These are phyloP conservation scores for Lepidocolaptes lacrymiger DNA, from an alignment of 2,797 vertebrate species.

Conservation along the genomic window DNA sequence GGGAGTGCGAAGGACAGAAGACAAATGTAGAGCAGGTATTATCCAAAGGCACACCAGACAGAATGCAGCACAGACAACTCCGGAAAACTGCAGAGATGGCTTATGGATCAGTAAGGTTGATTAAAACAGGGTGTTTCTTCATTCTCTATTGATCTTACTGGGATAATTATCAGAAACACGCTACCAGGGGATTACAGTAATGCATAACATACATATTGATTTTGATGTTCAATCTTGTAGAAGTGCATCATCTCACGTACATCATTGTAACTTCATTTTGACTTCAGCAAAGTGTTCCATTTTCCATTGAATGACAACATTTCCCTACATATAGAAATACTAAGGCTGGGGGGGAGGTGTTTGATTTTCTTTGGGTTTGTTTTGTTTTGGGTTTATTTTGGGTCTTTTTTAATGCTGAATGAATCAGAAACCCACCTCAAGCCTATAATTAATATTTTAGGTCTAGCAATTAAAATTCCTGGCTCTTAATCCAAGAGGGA, in stretches of 20 bases:
- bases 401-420: neutral
- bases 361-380: neutral
- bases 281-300: neutral
- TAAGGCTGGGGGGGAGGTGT: neutral
- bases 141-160: neutral
- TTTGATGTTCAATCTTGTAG: neutral
- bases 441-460: neutral
- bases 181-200: neutral
- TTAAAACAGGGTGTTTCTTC: neutral
- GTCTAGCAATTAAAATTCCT: neutral
- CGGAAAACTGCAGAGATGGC: neutral
- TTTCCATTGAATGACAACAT: neutral
- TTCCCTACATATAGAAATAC: neutral
- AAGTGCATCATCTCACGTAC: neutral
- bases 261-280: neutral
- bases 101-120: neutral
- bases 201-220: neutral
- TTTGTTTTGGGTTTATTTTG: neutral
- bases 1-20: neutral
- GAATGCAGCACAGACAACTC: neutral
- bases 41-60: neutral
- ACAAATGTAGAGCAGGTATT: neutral
- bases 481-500: neutral
- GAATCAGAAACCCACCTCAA: neutral
- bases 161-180: neutral